Evolutionary conservation across 2,888 invertebrate genomes (phyloP).

Genomic region (Spisula subtruncata): DNA sequence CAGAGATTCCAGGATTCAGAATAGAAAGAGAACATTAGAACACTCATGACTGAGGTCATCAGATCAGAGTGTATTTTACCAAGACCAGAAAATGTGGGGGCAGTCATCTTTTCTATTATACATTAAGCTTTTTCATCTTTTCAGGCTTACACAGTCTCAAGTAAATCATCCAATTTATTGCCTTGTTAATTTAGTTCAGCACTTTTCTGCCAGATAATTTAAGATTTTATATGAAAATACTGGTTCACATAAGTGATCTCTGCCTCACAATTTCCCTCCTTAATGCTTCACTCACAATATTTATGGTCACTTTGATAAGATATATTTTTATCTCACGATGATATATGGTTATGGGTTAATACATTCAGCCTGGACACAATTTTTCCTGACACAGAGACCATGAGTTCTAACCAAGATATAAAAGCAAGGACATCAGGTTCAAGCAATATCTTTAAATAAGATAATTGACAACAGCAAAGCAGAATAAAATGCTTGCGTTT

Average conservation of each 20-base stretch:
- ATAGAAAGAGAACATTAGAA: constrained; percentile 2
- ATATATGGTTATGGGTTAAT: constrained; percentile 21
- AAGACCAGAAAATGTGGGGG: background rate
- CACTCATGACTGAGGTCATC: background rate
- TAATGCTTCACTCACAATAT: background rate
- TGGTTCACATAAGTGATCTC: constrained; percentile 7
- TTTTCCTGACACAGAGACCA: background rate
- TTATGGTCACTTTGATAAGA: constrained; percentile 34
- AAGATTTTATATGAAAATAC: constrained; percentile 25
- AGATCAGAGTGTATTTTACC: background rate
- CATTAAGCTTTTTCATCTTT: background rate
- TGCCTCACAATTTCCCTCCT: background rate
- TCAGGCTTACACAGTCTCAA: background rate
- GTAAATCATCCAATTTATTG: constrained; percentile 41
- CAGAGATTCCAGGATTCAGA: too few species aligned
- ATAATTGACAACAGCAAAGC: too few species aligned
- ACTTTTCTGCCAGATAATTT: constrained; percentile 28
- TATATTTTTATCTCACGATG: constrained; percentile 12
- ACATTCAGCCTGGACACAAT: constrained; percentile 14
- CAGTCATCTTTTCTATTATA: constrained; percentile 6
- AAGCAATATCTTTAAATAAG: too few species aligned
- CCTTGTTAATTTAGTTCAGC: constrained; percentile 31
- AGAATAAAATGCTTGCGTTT: too few species aligned
- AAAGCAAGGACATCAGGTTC: too few species aligned
- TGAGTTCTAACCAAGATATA: background rate